A percentile compares a stretch with the other conserved stretches of the same genome.
These are phyloP conservation scores for Drosophila yakuba DNA, from an alignment of 1,140 invertebrate species.

Conservation along the genomic window DNA sequence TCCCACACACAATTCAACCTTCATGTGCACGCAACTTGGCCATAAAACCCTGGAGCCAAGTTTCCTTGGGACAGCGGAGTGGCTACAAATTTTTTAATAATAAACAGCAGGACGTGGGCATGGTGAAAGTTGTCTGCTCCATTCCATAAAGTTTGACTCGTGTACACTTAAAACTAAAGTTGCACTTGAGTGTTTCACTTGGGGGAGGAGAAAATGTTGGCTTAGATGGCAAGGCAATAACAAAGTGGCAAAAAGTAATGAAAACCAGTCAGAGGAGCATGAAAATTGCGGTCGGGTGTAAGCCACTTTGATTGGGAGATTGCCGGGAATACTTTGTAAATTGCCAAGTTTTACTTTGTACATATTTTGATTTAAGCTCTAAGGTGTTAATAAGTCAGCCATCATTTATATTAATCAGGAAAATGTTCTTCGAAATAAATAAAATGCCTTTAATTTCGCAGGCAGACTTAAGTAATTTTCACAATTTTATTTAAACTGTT, in stretches of 20 bases:
- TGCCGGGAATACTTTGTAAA: too few relatives aligned
- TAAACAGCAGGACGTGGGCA: slow-evolving; percentile 46
- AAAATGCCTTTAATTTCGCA: too few relatives aligned
- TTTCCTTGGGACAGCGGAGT: slow-evolving; percentile 57
- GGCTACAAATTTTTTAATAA: slow-evolving; percentile 80
- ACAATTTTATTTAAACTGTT: too few relatives aligned
- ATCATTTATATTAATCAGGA: too few relatives aligned
- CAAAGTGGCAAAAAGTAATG: slow-evolving; percentile 36
- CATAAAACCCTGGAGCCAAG: slow-evolving; percentile 62
- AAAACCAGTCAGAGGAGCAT: slow-evolving; percentile 15
- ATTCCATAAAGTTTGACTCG: slow-evolving; percentile 61
- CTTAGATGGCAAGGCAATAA: slow-evolving; percentile 30
- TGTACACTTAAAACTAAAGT: slow-evolving; percentile 74
- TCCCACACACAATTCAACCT: neutral
- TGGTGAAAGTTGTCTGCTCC: slow-evolving; percentile 50
- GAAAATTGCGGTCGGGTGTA: neutral
- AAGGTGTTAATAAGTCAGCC: too few relatives aligned
- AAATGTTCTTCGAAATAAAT: too few relatives aligned
- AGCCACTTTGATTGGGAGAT: slow-evolving; percentile 16
- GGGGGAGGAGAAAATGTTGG: neutral
- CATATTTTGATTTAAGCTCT: too few relatives aligned
- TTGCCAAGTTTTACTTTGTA: too few relatives aligned
- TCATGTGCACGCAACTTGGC: slow-evolving; percentile 52
- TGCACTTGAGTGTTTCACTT: slow-evolving; percentile 37
- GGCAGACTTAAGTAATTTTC: too few relatives aligned